Base-by-base conservation (phyloP, 2,888 invertebrate species). In the Agonopterix arenella region DNA sequence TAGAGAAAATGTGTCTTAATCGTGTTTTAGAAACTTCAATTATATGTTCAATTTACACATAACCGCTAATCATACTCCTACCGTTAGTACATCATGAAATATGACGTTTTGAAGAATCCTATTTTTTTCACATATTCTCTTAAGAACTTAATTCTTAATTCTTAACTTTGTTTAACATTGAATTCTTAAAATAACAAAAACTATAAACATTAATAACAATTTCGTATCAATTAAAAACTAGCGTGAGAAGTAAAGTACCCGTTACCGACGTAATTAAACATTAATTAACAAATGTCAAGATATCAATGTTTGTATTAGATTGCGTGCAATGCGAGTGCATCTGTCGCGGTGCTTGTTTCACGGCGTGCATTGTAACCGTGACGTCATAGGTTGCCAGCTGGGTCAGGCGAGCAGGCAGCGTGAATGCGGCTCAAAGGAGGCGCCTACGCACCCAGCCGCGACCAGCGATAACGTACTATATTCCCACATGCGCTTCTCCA, bases 401-500 rank as follows among this genome's bases (percentile, higher is more conserved):
- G 41, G 53, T 51, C 48, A 48, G 38, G 46, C 8, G n/a, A n/a
- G n/a, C 47, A 47, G 16, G 36, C 42, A 10, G 52, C 50, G 36
- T 45, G 40, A 46, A 51, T 48, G 37, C 36, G 11, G 16, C 44
- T 18, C 38, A 5, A 41, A 56, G 51, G 52, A 53, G 59, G 68
- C 73, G 70, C 75, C 73, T 66, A 71, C 74, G 78, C 74, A 72
- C 55, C 60, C 65, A 58, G 60, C 63, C 67, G 65, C 61, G 66
- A 69, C 67, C 50, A 40, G 45, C 47, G 45, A 48, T 50, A 48
- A 45, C 44, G 53, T 49, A 49, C 60, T 58, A 57, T 51, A 60
- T 69, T 70, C 66, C 40, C 40, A 70, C 71, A 67, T 66, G 62
- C 58, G 64, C 61, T 58, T 61, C 57, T 61, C 64, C 61, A 69